Evolutionary conservation across 2,797 vertebrate genomes (phyloP).

Genomic region (Psittacula derbiana): DNA sequence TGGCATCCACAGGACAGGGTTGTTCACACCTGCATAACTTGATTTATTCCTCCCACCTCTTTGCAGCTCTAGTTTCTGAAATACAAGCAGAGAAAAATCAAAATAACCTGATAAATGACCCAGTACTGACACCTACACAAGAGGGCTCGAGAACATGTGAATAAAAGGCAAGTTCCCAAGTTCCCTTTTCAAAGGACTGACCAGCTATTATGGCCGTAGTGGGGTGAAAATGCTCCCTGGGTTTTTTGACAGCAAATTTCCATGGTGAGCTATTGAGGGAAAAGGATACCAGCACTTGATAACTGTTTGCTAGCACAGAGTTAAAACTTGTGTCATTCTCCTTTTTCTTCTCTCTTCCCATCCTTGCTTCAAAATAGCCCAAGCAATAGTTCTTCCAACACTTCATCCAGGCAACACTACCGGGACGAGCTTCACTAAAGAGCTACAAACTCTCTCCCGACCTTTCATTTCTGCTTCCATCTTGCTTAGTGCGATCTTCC

Average conservation of each 20-base stretch:
- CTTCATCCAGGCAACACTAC: background rate
- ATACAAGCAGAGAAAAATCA: background rate
- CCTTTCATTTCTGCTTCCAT: background rate
- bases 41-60: slow-evolving; percentile 8
- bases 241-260: background rate
- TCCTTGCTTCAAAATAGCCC: background rate
- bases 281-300: background rate
- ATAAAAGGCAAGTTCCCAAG: background rate
- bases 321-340: background rate
- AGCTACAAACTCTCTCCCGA: background rate
- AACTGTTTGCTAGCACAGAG: background rate
- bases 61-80: slow-evolving; percentile 54
- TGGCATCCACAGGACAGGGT: slow-evolving; percentile 64
- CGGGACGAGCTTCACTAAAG: background rate
- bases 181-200: background rate
- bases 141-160: background rate
- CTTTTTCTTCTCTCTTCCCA: no score
- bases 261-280: background rate
- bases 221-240: background rate
- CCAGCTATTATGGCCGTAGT: background rate
- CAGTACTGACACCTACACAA: background rate
- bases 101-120: background rate
- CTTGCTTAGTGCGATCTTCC: background rate
- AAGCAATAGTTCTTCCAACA: background rate
- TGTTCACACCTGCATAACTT: slow-evolving; percentile 36